Conservation (phyloP, 2,888 invertebrate genomes). For the Macrosoma leucophasiata region DNA sequence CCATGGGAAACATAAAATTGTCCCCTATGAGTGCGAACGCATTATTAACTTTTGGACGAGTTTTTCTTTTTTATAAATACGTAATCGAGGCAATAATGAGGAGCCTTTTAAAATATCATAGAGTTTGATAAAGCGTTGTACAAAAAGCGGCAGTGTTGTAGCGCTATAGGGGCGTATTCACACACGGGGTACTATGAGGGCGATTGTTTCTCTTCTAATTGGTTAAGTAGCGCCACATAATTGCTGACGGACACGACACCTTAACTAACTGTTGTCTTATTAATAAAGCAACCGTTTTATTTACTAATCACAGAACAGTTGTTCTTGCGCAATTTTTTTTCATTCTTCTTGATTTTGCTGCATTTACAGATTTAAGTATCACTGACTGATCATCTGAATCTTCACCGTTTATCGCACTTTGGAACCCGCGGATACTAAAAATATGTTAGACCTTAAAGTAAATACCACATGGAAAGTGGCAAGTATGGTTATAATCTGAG, state of each 20-base stretch:
- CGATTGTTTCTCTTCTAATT: constrained; percentile 71
- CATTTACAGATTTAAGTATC: too few species aligned
- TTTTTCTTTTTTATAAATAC: constrained; percentile 51
- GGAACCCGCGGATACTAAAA: too few species aligned
- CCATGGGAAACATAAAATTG: constrained; percentile 59
- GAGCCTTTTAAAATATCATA: constrained; percentile 67
- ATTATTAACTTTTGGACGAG: constrained; percentile 38
- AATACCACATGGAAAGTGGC: too few species aligned
- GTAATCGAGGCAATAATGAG: constrained; percentile 57
- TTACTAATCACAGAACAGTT: too few species aligned
- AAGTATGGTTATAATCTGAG: too few species aligned
- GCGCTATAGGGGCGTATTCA: constrained; percentile 73
- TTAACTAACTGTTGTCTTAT: too few species aligned
- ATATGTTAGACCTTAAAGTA: too few species aligned
- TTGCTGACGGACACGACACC: constrained; percentile 61
- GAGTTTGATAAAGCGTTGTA: constrained; percentile 64
- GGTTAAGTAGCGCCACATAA: constrained; percentile 69
- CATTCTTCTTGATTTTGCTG: too few species aligned
- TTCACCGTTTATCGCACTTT: too few species aligned
- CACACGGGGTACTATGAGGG: constrained; percentile 55
- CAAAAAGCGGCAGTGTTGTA: constrained; percentile 52
- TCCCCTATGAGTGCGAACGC: constrained; percentile 61
- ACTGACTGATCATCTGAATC: too few species aligned
- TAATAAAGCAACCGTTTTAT: too few species aligned
- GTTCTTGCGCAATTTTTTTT: too few species aligned